Evolutionary conservation across 2,113 vertebrate species (phyloP).

Genomic region (Arenaria interpres): DNA sequence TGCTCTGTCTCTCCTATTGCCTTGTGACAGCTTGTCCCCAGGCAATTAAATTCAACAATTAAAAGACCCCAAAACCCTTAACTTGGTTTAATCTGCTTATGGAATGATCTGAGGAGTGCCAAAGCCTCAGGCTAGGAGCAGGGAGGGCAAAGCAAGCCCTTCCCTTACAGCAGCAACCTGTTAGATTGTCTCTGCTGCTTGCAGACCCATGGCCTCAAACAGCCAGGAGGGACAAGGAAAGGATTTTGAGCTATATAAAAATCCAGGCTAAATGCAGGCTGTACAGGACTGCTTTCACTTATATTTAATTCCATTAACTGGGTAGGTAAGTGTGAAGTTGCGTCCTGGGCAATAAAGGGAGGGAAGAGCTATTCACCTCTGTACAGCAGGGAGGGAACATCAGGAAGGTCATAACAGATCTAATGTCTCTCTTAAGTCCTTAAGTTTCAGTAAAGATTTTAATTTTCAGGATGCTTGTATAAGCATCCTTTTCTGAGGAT

Average conservation of each 20-base stretch:
- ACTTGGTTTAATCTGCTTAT: not conserved
- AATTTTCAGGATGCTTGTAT: not conserved
- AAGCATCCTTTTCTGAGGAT: not conserved
- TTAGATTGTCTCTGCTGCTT: not conserved
- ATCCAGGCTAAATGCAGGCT: not conserved
- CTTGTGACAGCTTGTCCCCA: not conserved
- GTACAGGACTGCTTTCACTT: not conserved
- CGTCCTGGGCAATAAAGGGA: not conserved
- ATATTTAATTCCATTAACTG: not conserved
- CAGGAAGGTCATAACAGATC: rapidly evolving
- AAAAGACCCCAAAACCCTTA: rapidly evolving
- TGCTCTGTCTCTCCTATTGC: not conserved
- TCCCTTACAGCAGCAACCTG: not conserved
- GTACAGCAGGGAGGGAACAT: not conserved
- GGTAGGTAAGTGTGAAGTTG: not conserved
- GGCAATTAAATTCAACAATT: not conserved
- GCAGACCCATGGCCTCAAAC: not conserved
- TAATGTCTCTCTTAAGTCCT: not conserved
- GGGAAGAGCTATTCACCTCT: not conserved
- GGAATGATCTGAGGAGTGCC: not conserved
- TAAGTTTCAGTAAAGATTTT: not conserved
- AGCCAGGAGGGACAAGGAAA: not conserved
- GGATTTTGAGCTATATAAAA: not conserved
- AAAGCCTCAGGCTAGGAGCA: not conserved
- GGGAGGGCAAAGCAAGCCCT: not conserved